phyloP scores from a whole-genome alignment of 2,888 invertebrate genomes.

The Nephrotoma flavescens region DNA sequence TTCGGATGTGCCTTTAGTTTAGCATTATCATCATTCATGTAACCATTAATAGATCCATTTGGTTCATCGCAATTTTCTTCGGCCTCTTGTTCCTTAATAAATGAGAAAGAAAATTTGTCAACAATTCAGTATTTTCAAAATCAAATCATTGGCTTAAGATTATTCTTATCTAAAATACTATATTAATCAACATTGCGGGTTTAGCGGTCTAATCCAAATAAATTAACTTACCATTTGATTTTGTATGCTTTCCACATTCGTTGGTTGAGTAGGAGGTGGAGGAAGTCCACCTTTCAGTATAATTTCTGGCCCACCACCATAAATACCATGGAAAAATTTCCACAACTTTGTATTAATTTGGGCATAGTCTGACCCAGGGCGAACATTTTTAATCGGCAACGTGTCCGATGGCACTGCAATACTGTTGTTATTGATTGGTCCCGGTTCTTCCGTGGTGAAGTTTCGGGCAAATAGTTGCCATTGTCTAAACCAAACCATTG shows the following conservation, averaged over 20 bases:
- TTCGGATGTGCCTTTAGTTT: neutral
- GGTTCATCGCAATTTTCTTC: neutral
- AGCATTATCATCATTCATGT: neutral
- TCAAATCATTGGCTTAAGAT: neutral
- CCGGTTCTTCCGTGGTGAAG: conserved; percentile 64
- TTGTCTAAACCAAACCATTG: conserved; percentile 74
- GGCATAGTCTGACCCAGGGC: conserved; percentile 47
- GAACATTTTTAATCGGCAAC: conserved; percentile 20
- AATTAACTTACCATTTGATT: conserved; percentile 5
- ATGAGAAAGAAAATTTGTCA: neutral
- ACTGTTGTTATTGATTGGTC: conserved; percentile 71
- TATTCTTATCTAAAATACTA: neutral
- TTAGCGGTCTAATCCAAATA: neutral
- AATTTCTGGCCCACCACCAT: conserved; percentile 86
- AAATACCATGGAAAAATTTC: conserved; percentile 72
- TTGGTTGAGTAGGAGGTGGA: neutral
- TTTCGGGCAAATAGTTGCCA: conserved; percentile 86
- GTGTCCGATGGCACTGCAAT: conserved; percentile 44
- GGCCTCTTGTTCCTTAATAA: conserved; percentile 9
- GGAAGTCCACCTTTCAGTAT: conserved; percentile 18
- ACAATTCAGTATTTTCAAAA: no score
- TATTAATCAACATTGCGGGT: neutral
- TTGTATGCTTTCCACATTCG: conserved; percentile 4
- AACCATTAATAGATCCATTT: neutral
- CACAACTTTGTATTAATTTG: conserved; percentile 75